Conservation (phyloP, 2,888 invertebrate species). For the Leptopilina drosophilae region DNA sequence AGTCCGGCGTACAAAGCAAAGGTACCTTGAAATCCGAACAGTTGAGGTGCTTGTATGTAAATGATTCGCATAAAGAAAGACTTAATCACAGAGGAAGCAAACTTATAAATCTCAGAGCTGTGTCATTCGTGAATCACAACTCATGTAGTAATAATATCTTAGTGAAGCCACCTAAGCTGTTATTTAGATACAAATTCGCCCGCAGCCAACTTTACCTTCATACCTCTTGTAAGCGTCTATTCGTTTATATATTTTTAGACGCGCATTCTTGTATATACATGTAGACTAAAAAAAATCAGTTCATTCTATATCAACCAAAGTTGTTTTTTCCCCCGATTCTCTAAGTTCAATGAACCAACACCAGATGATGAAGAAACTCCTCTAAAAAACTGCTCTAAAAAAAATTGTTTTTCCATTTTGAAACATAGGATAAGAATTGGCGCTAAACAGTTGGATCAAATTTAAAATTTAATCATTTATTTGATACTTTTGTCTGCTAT, state of each 20-base stretch:
- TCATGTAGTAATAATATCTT: conserved; percentile 74
- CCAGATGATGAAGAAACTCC: too few relatives aligned
- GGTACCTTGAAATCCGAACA: conserved; percentile 25
- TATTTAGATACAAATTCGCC: conserved; percentile 71
- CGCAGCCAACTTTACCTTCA: conserved; percentile 63
- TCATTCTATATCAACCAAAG: not conserved
- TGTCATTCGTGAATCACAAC: conserved; percentile 74
- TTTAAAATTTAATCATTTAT: too few relatives aligned
- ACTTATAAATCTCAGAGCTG: conserved; percentile 70
- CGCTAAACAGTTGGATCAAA: too few relatives aligned
- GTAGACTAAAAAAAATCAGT: not conserved
- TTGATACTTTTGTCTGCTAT: too few relatives aligned
- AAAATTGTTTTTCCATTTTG: too few relatives aligned
- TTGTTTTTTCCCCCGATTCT: too few relatives aligned
- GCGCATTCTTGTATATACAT: not conserved
- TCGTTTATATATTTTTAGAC: conserved; percentile 52
- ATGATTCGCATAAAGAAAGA: conserved; percentile 65
- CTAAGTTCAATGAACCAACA: too few relatives aligned
- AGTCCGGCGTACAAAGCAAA: not conserved
- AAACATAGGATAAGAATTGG: too few relatives aligned
- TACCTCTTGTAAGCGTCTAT: conserved; percentile 59
- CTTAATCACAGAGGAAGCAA: conserved; percentile 73
- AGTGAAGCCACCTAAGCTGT: conserved; percentile 68
- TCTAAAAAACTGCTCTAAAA: too few relatives aligned
- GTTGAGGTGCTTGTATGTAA: conserved; percentile 59